Base-by-base conservation (phyloP, 2,113 vertebrate genomes). In the Pseudorasbora parva region DNA sequence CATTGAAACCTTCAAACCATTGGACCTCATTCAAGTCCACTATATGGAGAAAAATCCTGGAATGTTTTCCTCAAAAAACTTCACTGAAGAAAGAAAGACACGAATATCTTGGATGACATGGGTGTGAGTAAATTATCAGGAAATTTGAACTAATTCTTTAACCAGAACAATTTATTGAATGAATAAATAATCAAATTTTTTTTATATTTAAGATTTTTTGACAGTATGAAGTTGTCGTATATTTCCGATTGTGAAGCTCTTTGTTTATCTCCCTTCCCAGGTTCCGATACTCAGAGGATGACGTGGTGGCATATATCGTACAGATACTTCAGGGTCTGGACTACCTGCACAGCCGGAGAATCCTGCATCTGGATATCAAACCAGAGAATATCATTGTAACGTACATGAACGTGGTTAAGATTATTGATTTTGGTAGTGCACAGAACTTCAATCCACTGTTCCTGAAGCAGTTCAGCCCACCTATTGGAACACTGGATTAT, bases 241-340 rank as follows among this genome's bases (percentile, higher is more conserved):
- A 68, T 8, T 17, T 37, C 21, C 14, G 4, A 78, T 27, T 51
- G 15, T n/a, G 41, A 54, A 78, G 21, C 27, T 3, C 5, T 27
- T 54, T 23, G 10, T 78, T 17, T 33, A 49, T 81, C 17, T 77
- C 19, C 56, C 27, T 47, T 54, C 60, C 76, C 88, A 99, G 98
- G 91, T 98, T 98, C 91, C 96, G 97, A 71, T 99, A 99, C 90
- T 99, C 98, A 0, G 98, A 99, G 88, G 98, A 99, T 0, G 98
- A 99, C 0, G 97, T 98, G 89, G 98, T 96, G 82, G 94, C 90
- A 78, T 99, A 98, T 0, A 64, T 98, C 10, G 91, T 96, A 43
- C 98, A 99, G 94, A 92, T 98, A 73, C 93, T 99, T 2, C 97
- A 98, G 89, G 98, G 97, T 54, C 93, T 99, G 2, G 97, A 98